Conservation (phyloP, 2,113 vertebrate species). For the Elachura formosa region DNA sequence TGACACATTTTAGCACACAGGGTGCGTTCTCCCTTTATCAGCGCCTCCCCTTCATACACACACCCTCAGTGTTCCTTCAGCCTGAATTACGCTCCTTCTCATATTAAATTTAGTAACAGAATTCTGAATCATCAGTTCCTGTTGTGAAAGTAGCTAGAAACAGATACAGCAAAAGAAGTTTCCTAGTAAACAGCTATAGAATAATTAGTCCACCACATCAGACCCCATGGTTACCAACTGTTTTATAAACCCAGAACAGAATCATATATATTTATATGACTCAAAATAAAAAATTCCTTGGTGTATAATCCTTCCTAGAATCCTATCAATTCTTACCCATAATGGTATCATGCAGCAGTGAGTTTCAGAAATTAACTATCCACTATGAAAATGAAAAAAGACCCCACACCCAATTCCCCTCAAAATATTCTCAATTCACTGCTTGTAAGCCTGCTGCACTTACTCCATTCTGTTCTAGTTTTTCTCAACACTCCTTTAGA, state of each 20-base stretch:
- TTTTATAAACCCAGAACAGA: neutral
- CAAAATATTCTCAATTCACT: neutral
- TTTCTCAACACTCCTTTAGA: neutral
- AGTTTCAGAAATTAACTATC: neutral
- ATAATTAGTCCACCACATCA: neutral
- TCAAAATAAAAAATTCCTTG: neutral
- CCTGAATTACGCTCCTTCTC: neutral
- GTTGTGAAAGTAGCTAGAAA: slow-evolving; percentile 18
- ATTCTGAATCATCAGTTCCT: slow-evolving; percentile 45
- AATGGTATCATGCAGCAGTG: neutral
- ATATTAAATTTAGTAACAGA: slow-evolving; percentile 32
- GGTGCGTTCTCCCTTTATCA: neutral
- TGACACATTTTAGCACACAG: neutral
- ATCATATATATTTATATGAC: neutral
- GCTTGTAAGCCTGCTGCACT: neutral
- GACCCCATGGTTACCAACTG: neutral
- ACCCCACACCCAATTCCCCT: fast-evolving
- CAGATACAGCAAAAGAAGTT: neutral
- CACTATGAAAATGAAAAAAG: neutral
- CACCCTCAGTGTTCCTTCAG: neutral
- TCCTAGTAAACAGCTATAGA: neutral
- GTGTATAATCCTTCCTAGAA: neutral
- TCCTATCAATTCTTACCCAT: neutral
- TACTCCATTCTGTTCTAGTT: neutral
- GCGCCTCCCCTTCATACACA: neutral